A percentile compares a stretch with the other conserved stretches of the same genome.
These are phyloP conservation scores for Diplazon laetatorius DNA, from an alignment of 2,888 invertebrate species.

Conservation along the genomic window DNA sequence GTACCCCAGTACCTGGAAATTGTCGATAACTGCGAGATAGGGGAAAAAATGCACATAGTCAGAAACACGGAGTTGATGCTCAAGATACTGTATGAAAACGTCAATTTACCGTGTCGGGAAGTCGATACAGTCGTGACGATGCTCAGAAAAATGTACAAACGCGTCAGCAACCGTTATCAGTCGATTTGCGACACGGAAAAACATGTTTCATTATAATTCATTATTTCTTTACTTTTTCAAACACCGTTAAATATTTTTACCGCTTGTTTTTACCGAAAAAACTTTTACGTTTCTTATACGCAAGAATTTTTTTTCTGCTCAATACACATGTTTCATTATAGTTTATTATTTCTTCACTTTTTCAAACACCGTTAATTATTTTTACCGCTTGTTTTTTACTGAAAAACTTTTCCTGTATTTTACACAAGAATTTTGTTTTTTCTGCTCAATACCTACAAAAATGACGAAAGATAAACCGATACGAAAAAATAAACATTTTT, in stretches of 20 bases:
- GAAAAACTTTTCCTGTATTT: too few relatives aligned
- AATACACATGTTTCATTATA: too few relatives aligned
- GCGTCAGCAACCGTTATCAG: slow-evolving; percentile 66
- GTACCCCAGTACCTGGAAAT: slow-evolving; percentile 67
- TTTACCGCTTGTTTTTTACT: too few relatives aligned
- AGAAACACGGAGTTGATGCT: slow-evolving; percentile 74
- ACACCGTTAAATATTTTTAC: neutral
- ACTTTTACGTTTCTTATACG: too few relatives aligned
- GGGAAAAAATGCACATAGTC: slow-evolving; percentile 68
- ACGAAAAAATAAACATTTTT: too few relatives aligned
- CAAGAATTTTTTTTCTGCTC: too few relatives aligned
- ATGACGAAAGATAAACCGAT: too few relatives aligned
- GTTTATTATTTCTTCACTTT: too few relatives aligned
- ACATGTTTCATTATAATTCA: neutral
- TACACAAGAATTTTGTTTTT: too few relatives aligned
- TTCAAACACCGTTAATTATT: too few relatives aligned
- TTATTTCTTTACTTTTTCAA: neutral
- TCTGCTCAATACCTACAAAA: too few relatives aligned
- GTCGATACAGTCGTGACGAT: slow-evolving; percentile 85
- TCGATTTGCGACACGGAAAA: slow-evolving; percentile 42
- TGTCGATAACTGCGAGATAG: slow-evolving; percentile 79
- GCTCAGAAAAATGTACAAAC: slow-evolving; percentile 85
- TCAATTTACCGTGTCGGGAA: slow-evolving; percentile 77
- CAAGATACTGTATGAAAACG: slow-evolving; percentile 70
- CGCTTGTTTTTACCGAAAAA: too few relatives aligned